These are phyloP conservation scores for Oscheius sp. DNA, from an alignment of 1,140 invertebrate genomes.

Conservation along the genomic window DNA sequence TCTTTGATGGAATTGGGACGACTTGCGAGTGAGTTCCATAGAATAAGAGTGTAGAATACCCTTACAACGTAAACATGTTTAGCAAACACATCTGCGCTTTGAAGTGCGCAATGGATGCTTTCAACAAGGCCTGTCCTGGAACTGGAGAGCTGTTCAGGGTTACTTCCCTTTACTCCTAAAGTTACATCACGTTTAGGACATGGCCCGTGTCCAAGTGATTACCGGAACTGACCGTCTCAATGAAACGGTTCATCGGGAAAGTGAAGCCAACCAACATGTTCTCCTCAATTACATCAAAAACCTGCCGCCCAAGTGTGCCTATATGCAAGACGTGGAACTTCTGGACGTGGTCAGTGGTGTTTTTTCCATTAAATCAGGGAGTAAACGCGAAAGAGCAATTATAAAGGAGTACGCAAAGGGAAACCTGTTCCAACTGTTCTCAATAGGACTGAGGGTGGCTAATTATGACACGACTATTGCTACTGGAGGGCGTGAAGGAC, in stretches of 20 bases:
- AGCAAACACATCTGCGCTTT: neutral
- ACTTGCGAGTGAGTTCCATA: neutral
- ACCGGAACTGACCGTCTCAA: neutral
- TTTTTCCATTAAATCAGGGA: neutral
- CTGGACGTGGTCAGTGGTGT: neutral
- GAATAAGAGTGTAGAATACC: neutral
- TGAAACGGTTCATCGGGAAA: neutral
- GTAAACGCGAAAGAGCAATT: no score
- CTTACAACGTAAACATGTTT: no score
- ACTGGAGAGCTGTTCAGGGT: neutral
- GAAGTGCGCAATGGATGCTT: neutral
- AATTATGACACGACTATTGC: neutral
- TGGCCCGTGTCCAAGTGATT: neutral
- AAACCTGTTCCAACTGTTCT: neutral
- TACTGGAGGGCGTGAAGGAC: neutral
- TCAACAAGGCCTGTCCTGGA: neutral
- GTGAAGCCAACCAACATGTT: neutral
- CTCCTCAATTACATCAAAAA: neutral
- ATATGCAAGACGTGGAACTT: neutral
- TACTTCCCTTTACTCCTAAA: neutral
- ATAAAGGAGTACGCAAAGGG: neutral
- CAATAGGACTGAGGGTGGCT: neutral
- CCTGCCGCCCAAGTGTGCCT: neutral
- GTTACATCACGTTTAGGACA: neutral
- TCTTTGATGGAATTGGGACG: neutral